Percentiles rank a stretch among this genome's conserved stretches.
phyloP scores from a whole-genome alignment of 2,113 vertebrate species.

The Eira barbara region DNA sequence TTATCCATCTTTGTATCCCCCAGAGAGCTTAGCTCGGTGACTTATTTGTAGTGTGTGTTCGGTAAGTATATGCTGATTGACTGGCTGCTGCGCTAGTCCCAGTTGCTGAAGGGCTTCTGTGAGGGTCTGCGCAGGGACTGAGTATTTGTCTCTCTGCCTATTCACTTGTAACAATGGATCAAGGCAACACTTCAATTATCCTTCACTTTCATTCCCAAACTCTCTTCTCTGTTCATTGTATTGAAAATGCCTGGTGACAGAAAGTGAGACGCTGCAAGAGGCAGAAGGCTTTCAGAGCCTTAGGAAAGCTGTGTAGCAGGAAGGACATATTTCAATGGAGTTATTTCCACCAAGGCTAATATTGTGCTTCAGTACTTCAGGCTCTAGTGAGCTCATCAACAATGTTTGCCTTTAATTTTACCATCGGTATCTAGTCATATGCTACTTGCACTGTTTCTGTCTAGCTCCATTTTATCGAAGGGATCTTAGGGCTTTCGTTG shows the following conservation, averaged over 20 bases:
- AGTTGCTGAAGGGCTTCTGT: neutral
- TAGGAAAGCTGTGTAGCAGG: constrained; percentile 3
- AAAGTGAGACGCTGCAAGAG: neutral
- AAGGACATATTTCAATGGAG: constrained; percentile 72
- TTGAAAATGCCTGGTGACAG: constrained; percentile 51
- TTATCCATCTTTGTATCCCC: constrained; percentile 39
- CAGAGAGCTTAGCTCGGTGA: neutral
- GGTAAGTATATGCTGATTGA: constrained; percentile 38
- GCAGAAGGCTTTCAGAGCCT: constrained; percentile 48
- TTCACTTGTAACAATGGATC: constrained; percentile 59
- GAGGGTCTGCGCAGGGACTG: neutral
- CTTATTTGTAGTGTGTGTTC: neutral
- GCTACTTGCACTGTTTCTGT: constrained; percentile 76
- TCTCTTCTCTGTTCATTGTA: constrained; percentile 41
- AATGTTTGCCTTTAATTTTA: constrained; percentile 80
- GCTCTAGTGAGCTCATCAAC: constrained; percentile 80
- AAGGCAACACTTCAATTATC: constrained; percentile 67
- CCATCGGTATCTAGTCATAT: constrained; percentile 74
- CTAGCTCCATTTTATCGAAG: constrained; percentile 73
- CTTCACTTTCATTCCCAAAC: constrained; percentile 43
- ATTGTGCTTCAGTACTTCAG: constrained; percentile 66
- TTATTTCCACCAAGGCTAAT: constrained; percentile 76
- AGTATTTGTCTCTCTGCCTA: constrained; percentile 53
- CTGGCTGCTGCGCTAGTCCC: neutral
- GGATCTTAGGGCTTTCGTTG: constrained; percentile 78